These are phyloP conservation scores for Epinephelus coioides DNA, from an alignment of 2,797 vertebrate genomes.

Conservation along the genomic window DNA sequence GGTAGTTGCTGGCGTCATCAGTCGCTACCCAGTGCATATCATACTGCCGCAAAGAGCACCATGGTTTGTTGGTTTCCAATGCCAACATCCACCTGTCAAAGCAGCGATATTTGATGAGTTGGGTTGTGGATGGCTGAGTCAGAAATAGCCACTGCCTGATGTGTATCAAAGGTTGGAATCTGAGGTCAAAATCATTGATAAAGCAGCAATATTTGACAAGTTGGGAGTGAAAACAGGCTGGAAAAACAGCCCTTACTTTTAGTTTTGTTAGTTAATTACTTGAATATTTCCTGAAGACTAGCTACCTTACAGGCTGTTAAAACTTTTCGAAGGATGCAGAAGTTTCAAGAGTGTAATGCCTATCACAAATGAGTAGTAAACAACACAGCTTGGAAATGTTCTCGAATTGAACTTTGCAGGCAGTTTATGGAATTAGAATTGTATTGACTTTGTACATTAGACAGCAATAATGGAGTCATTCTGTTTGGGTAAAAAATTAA, in stretches of 20 bases:
- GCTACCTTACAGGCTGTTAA: background rate
- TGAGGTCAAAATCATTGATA: no score
- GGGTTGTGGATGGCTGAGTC: no score
- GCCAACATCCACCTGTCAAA: no score
- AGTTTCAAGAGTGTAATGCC: background rate
- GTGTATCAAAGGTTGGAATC: no score
- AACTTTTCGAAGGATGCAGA: conserved; percentile 6
- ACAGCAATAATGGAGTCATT: conserved; percentile 36
- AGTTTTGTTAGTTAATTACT: background rate
- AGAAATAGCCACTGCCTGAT: no score
- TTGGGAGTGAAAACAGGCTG: no score
- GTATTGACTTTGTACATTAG: conserved; percentile 40
- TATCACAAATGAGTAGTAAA: conserved; percentile 26
- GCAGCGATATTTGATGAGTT: no score
- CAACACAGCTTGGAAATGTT: background rate
- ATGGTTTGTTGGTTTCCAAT: no score
- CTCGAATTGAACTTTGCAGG: conserved; percentile 10
- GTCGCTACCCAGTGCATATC: no score
- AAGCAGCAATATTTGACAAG: no score
- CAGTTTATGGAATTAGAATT: conserved; percentile 43
- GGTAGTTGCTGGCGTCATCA: no score
- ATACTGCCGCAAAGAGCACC: no score
- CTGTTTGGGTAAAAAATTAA: conserved; percentile 49
- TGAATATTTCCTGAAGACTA: background rate
- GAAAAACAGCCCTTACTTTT: background rate